Base-by-base conservation (phyloP, 2,797 vertebrate species). In the Poliocrania exsul region DNA sequence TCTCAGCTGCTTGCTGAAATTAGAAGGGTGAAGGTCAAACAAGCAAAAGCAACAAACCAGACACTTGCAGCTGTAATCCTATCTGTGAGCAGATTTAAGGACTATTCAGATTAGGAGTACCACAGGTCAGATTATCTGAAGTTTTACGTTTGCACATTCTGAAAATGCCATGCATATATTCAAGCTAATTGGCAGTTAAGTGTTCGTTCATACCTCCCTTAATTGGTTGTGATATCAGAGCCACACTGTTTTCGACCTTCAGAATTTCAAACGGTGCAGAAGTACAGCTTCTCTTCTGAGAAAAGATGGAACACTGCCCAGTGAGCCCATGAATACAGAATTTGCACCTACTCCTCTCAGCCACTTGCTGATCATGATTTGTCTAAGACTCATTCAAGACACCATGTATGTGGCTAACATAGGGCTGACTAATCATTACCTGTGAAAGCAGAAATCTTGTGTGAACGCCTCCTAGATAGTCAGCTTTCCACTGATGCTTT, bases 11-110 rank as follows among this genome's bases (percentile, higher is more conserved):
- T 40, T 38, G 69, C 95, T 95, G 86, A 97, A 95, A 93, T 96
- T 95, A 96, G 91, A 94, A 91, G 75, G 79, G 87, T 94, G 89
- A 94, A 95, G 89, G 93, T 96, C 96, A 97, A 90, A 91, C 60
- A 93, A 92, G 89, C 69, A 85, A 94, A 93, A 84, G 72, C 86
- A 94, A 90, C 86, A 93, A 93, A 95, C 81, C 72, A 92, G 92
- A 83, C 65, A 82, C 62, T 70, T 82, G 83, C n/a, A 86, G 81
- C 69, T 86, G 79, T 88, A 92, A 89, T 51, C 29, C 11, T 78
- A 92, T 71, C 79, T 93, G 47, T 2, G 1, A 95, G 54, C 72
- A 92, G 84, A 74, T 82, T 94, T 95, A 37, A 72, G 69, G 54
- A 86, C 69, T 84, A 79, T 69, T 91, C 65, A 91, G 75, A 92